Percentiles rank a stretch among this genome's conserved stretches.
Conservation (phyloP, 2,797 vertebrate genomes). For the Mus spretus region DNA sequence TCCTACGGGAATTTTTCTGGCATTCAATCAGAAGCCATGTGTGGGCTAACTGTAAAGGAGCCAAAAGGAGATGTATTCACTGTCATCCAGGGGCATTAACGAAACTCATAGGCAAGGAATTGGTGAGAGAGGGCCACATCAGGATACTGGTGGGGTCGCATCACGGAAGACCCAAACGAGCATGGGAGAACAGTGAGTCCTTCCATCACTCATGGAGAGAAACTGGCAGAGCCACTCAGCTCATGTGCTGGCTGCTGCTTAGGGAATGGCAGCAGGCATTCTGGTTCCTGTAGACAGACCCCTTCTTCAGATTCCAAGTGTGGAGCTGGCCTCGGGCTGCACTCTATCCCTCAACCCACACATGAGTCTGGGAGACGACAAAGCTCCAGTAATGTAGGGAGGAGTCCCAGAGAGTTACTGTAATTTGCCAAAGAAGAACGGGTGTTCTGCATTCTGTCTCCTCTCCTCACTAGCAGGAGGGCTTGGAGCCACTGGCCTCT, state of each 20-base stretch:
- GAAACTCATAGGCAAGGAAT: neutral
- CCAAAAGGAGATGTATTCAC: neutral
- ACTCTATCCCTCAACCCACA: neutral
- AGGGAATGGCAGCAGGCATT: neutral
- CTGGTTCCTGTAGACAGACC: neutral
- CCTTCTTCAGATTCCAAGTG: neutral
- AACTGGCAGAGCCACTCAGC: neutral
- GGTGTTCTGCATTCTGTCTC: neutral
- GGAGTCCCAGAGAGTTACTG: neutral
- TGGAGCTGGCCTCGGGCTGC: constrained; percentile 34
- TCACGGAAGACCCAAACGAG: constrained; percentile 35
- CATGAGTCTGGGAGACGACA: neutral
- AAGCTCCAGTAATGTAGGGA: neutral
- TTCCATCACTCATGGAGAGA: neutral
- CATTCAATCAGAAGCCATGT: constrained; percentile 58
- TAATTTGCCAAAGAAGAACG: neutral
- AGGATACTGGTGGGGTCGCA: neutral
- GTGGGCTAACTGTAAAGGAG: constrained; percentile 2
- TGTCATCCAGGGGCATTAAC: neutral
- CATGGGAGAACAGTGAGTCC: neutral
- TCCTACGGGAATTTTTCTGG: neutral
- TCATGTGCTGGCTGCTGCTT: neutral
- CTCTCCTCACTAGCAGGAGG: neutral
- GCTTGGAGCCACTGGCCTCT: constrained; percentile 7
- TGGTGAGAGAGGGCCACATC: neutral